Conservation (phyloP, 1,140 invertebrate genomes). For the Drosophila pandora region DNA sequence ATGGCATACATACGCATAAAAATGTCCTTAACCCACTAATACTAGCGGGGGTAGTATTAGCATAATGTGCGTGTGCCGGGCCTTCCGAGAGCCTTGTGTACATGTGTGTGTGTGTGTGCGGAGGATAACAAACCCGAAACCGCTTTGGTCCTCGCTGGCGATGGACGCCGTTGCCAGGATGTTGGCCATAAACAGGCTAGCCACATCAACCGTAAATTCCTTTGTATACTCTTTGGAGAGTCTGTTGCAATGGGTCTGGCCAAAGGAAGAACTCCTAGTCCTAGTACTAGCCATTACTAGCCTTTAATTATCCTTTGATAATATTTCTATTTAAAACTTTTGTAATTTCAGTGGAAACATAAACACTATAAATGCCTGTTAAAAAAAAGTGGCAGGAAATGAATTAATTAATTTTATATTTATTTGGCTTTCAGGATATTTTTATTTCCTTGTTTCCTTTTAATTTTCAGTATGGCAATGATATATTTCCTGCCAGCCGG, state of each 20-base stretch:
- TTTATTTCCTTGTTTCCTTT: background rate
- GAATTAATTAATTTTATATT: conserved; percentile 2
- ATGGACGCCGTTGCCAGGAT: conserved; percentile 7
- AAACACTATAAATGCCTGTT: background rate
- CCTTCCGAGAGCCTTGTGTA: conserved; percentile 7
- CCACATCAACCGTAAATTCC: conserved; percentile 54
- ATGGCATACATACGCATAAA: conserved; percentile 60
- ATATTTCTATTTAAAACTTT: background rate
- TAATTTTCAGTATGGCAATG: background rate
- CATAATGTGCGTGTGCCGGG: conserved; percentile 61
- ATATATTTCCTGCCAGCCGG: conserved; percentile 2
- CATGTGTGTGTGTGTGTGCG: conserved; percentile 21
- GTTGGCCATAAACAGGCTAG: conserved; percentile 46
- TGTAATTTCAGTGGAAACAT: background rate
- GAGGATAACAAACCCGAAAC: conserved; percentile 64
- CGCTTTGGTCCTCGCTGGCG: conserved; percentile 45
- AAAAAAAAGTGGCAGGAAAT: background rate
- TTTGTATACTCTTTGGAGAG: conserved; percentile 36
- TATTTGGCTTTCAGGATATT: background rate
- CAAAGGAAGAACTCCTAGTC: background rate
- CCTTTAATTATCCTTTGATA: background rate
- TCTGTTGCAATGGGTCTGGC: background rate
- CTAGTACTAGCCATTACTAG: too few relatives aligned
- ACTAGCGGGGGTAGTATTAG: conserved; percentile 71
- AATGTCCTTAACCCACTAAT: conserved; percentile 80